Base-by-base conservation (phyloP, 2,113 vertebrate genomes). In the Phodopus roborovskii region DNA sequence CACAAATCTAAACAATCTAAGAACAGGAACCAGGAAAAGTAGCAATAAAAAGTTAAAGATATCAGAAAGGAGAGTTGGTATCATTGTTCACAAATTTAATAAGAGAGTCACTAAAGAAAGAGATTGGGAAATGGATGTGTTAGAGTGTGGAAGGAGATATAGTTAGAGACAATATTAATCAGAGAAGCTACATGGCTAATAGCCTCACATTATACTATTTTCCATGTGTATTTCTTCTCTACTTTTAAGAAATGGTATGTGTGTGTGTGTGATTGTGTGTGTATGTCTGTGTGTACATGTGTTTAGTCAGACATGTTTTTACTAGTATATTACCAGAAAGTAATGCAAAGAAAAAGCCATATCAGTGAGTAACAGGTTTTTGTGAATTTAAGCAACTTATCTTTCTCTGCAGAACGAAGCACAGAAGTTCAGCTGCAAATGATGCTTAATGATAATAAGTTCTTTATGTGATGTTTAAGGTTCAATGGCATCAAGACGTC, bases 391-490 rank as follows among this genome's bases (percentile, higher is more conserved):
- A 68, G 62, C 60, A 85, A 66, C 60, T 85, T 68, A 22, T 85
- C 62, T 48, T 66, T 48, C 62, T 68, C 17, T 48, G 62, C 62
- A 66, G 62, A 68, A 36, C 48, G 28, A 50, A 50, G 28, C 42
- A 13, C 62, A 33, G 42, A 85, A 68, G 28, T 66, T 85, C 83
- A 85, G 83, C 83, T 48, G 48, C 83, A 85, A 85, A 85, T 48
- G 60, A 48, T 7, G 30, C 83, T 85, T 66, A 85, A 66, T 68
- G 83, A 66, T 85, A 85, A 85, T 85, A 62, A 48, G 42, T 36
- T 85, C 62, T 85, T 68, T 68, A 68, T 85, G 62, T 66, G 83
- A 66, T 66, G 83, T 85, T 85, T 85, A 85, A 85, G 83, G 83
- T 68, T 85, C 62, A 85, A 4, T 68, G 42, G 42, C 83, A 48